phyloP scores from a whole-genome alignment of 2,888 invertebrate genomes.

The Eustalomyia histrio region DNA sequence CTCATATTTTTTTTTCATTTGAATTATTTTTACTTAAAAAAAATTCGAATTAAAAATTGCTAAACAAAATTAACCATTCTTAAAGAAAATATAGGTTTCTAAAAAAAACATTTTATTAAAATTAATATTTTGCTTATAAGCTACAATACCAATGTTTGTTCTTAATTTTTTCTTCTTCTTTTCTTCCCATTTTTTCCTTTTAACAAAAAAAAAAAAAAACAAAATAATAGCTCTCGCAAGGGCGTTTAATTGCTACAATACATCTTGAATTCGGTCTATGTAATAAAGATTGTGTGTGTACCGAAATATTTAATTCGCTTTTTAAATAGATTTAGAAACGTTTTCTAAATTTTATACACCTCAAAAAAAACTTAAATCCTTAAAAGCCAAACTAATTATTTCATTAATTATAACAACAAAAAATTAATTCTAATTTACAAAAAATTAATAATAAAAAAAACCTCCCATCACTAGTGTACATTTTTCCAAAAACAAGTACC shows the following conservation, averaged over 20 bases:
- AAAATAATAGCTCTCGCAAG: constrained; percentile 74
- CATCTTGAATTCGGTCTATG: constrained; percentile 79
- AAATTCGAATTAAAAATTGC: background rate
- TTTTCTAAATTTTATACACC: constrained; percentile 38
- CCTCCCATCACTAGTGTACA: constrained; percentile 44
- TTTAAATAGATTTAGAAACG: constrained; percentile 72
- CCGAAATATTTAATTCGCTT: constrained; percentile 77
- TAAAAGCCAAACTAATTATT: constrained; percentile 53
- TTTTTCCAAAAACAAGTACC: constrained; percentile 45
- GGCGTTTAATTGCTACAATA: constrained; percentile 78
- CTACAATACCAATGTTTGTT: constrained; percentile 52
- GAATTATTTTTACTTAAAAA: background rate
- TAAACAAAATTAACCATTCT: background rate
- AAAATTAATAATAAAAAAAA: constrained; percentile 18
- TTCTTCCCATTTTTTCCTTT: constrained; percentile 62
- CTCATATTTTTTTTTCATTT: background rate
- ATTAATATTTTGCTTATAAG: constrained; percentile 22
- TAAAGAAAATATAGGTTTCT: background rate
- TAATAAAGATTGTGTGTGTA: constrained; percentile 78
- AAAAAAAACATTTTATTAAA: constrained; percentile 15
- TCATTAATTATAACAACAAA: background rate
- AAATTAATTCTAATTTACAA: constrained; percentile 14
- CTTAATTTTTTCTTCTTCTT: constrained; percentile 60
- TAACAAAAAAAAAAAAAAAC: constrained; percentile 27
- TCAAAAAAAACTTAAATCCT: constrained; percentile 23